Percentiles rank a stretch among this genome's conserved stretches.
These are phyloP conservation scores for Sarotherodon lohbergeri DNA, from an alignment of 2,113 vertebrate species.

Conservation along the genomic window DNA sequence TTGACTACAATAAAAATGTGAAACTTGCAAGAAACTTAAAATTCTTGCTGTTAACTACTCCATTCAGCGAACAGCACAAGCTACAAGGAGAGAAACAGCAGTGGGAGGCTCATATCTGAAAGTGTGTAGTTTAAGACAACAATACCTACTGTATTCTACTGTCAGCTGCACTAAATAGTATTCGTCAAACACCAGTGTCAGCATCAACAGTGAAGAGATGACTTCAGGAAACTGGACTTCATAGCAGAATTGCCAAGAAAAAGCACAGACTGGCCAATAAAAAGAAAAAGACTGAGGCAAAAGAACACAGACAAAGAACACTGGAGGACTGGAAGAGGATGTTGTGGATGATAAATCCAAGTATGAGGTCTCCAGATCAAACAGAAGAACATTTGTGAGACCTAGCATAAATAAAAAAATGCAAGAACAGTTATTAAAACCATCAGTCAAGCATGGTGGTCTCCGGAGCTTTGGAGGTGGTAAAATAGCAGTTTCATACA, in stretches of 20 bases:
- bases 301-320: not conserved
- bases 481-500: not conserved
- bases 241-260: not conserved
- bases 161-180: not conserved
- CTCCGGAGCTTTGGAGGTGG: not conserved
- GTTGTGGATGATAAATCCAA: not conserved
- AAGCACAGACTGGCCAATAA: not conserved
- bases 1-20: not conserved
- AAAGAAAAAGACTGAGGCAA: not conserved
- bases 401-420: not conserved
- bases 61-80: fast-evolving
- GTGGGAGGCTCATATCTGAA: not conserved
- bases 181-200: not conserved
- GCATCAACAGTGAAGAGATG: not conserved
- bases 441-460: not conserved
- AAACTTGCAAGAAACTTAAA: fast-evolving
- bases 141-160: not conserved
- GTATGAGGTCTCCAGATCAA: not conserved
- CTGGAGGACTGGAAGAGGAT: not conserved
- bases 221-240: not conserved
- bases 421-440: not conserved
- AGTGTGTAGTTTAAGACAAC: not conserved
- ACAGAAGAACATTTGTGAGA: fast-evolving
- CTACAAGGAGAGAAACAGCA: not conserved
- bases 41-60: not conserved